Base-by-base conservation (phyloP, 2,797 vertebrate species). In the Siniperca obscura region DNA sequence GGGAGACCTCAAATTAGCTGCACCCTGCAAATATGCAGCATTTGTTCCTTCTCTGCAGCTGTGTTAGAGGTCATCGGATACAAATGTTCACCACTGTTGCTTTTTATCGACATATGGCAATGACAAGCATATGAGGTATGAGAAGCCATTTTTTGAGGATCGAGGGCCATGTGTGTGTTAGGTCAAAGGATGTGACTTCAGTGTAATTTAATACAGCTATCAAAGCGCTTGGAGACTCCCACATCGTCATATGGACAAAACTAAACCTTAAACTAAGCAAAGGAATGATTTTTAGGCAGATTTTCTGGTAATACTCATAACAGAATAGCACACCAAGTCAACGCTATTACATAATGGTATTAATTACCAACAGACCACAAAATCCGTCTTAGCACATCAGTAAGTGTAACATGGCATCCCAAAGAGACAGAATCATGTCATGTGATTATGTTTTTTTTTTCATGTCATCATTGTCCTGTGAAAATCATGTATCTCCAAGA, bases 181-280 rank as follows among this genome's bases (percentile, higher is more conserved):
- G 59, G 53, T 73, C 73, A 73, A 0, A 40, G 53, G 79, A 80
- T 59, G 73, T 87, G 83, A 86, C 83, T 46, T 74, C 79, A 80
- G 27, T 13, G 87, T 73, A 78, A 91, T 76, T 4, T 30, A 57
- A 89, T 79, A 78, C 56, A 40, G 70, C n/a, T 40, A 22, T 67
- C 21, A 48, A 78, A 82, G 77, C 25, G 9, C 53, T 52, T 1
- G 0, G 81, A 57, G 70, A 85, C n/a, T 62, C 34, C 40, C 68
- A 17, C 25, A 40, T 42, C n/a, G 1, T 48, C 48, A 44, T 44
- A 46, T 71, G 73, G 66, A 78, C 5, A 55, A 81, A 74, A 75
- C 59, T 1, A 19, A 52, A 80, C 27, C 36, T 64, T 34, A 2
- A 71, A 66, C 14, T 2, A 64, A 59, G 17, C 46, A 55, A n/a